Evolutionary conservation across 2,797 vertebrate species (phyloP).

Genomic region (Streptopelia turtur): DNA sequence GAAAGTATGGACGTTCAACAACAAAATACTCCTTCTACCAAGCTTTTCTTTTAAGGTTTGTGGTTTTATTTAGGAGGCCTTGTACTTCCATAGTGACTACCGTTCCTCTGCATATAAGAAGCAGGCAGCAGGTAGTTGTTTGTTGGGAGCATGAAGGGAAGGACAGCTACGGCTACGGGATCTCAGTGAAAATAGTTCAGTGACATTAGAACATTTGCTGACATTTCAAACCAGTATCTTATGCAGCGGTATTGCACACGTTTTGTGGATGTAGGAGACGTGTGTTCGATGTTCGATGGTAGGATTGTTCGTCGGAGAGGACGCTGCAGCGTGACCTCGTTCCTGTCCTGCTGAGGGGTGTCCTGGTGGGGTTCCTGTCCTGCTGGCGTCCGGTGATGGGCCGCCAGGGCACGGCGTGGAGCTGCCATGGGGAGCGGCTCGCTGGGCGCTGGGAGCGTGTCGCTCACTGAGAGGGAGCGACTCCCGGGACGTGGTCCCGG

Average conservation of each 20-base stretch:
- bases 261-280: fast-evolving
- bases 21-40: neutral
- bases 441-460: neutral
- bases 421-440: too few species aligned
- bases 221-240: neutral
- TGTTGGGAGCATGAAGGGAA: too few species aligned
- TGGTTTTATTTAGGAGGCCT: neutral
- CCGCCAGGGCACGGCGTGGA: too few species aligned
- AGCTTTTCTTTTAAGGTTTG: neutral
- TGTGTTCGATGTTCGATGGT: neutral
- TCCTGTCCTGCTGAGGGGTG: too few species aligned
- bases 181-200: neutral
- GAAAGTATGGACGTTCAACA: neutral
- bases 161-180: neutral
- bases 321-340: neutral
- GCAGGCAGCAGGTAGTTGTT: neutral
- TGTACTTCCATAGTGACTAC: neutral
- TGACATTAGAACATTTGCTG: neutral
- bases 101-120: neutral
- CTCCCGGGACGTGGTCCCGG: neutral
- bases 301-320: neutral
- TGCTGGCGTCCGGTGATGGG: too few species aligned
- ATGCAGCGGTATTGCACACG: neutral
- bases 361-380: too few species aligned
- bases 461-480: neutral